Evolutionary conservation across 2,797 vertebrate species (phyloP).

Genomic region (Phoxinus dragarum): DNA sequence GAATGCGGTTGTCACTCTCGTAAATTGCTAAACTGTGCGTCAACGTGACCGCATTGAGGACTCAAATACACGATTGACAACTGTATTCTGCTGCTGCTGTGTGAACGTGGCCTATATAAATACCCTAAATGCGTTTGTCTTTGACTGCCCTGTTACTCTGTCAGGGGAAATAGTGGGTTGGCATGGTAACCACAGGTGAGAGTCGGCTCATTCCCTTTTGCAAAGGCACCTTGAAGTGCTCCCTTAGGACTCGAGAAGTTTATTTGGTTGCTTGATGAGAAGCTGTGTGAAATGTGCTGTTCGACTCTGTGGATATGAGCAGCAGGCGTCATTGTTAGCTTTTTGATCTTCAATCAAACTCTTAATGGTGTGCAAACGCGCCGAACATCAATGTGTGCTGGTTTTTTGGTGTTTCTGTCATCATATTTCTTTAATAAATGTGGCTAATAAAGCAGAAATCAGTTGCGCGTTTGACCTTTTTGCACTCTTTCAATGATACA

Average conservation of each 20-base stretch:
- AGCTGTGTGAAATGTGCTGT: not conserved
- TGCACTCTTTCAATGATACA: conserved; percentile 2
- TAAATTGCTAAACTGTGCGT: not conserved
- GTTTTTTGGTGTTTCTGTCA: conserved; percentile 1
- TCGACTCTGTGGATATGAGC: not conserved
- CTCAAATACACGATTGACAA: not conserved
- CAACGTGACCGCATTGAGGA: not conserved
- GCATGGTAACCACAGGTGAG: conserved; percentile 52
- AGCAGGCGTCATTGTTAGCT: not conserved
- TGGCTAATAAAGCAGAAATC: conserved; percentile 29
- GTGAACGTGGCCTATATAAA: not conserved
- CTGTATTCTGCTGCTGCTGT: not conserved
- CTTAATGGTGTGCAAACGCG: conserved; percentile 13
- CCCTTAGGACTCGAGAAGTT: conserved; percentile 23
- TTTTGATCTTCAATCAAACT: conserved; percentile 22
- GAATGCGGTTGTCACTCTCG: not conserved
- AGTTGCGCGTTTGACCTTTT: conserved; percentile 24
- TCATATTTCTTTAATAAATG: conserved; percentile 15
- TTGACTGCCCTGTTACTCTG: conserved; percentile 19
- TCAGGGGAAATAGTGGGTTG: conserved; percentile 38
- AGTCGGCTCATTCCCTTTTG: conserved; percentile 13
- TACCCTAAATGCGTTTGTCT: not conserved
- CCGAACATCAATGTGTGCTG: not conserved
- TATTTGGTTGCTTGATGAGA: conserved; percentile 41
- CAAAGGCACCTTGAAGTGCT: conserved; percentile 47